These are phyloP conservation scores for Anoncus sp. DNA, from an alignment of 2,888 invertebrate genomes.

Conservation along the genomic window DNA sequence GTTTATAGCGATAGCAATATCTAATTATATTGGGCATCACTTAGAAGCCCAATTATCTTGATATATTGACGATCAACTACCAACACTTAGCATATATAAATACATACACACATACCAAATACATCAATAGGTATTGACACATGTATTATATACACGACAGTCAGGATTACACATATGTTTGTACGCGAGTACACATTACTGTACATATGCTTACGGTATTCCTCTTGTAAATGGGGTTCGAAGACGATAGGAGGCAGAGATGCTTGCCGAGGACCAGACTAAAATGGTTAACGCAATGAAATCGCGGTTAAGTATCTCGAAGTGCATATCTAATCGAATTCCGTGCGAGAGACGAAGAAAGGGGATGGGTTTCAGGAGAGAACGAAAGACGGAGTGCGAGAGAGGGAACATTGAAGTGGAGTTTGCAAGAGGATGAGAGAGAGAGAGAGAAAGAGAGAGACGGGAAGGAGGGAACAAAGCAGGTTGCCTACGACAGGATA, in stretches of 20 bases:
- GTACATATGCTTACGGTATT: slow-evolving; percentile 15
- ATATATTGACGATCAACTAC: neutral
- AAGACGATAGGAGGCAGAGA: slow-evolving; percentile 16
- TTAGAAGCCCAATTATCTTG: neutral
- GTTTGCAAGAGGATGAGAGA: neutral
- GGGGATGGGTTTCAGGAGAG: neutral
- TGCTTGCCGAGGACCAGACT: slow-evolving; percentile 2
- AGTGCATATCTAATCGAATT: slow-evolving; percentile 50
- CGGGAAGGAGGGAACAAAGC: neutral
- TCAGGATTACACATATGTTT: too few species aligned
- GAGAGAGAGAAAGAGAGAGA: neutral
- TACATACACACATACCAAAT: neutral
- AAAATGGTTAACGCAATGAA: slow-evolving; percentile 50
- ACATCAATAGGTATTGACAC: neutral
- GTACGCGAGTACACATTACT: slow-evolving; percentile 1
- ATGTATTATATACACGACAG: too few species aligned
- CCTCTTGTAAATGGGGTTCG: slow-evolving; percentile 11
- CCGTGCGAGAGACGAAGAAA: neutral
- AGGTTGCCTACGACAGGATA: slow-evolving; percentile 23
- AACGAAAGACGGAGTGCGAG: neutral
- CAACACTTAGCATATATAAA: neutral
- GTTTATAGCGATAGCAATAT: neutral
- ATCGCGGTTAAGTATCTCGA: slow-evolving; percentile 40
- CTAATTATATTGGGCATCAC: neutral
- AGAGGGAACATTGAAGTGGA: neutral